Conservation (phyloP, 1,140 invertebrate genomes). For the Drosophila lacteicornis region DNA sequence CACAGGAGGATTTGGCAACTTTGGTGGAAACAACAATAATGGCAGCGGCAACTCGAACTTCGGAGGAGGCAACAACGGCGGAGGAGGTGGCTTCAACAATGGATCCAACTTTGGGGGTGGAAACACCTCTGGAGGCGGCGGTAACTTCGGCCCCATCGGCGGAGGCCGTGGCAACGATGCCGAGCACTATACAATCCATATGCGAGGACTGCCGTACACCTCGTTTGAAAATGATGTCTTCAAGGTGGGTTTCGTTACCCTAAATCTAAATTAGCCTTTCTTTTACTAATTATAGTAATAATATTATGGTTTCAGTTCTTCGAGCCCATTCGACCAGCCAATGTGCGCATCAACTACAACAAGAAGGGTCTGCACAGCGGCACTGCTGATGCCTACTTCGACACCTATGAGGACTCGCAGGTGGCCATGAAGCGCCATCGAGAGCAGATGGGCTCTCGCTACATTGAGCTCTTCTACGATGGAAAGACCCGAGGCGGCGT, state of each 20-base stretch:
- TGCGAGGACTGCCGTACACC: slow-evolving; percentile 81
- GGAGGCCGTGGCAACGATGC: slow-evolving; percentile 65
- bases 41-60: slow-evolving; percentile 51
- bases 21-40: slow-evolving; percentile 46
- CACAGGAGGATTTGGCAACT: slow-evolving; percentile 38
- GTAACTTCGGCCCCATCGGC: slow-evolving; percentile 68
- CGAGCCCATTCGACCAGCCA: slow-evolving; percentile 78
- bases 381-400: slow-evolving; percentile 95
- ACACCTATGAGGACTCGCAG: slow-evolving; percentile 91
- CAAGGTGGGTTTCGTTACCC: slow-evolving; percentile 51
- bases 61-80: slow-evolving; percentile 36
- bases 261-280: background rate
- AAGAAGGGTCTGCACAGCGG: slow-evolving; percentile 93
- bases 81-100: slow-evolving; percentile 49
- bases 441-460: slow-evolving; percentile 95
- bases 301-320: slow-evolving; percentile 68
- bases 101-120: slow-evolving; percentile 42
- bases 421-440: slow-evolving; percentile 92
- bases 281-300: background rate
- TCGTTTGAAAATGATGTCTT: slow-evolving; percentile 83
- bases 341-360: slow-evolving; percentile 82
- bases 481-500: slow-evolving; percentile 68
- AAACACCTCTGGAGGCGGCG: slow-evolving; percentile 43
- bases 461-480: slow-evolving; percentile 90
- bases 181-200: slow-evolving; percentile 76